These are phyloP conservation scores for Margaritifera margaritifera DNA, from an alignment of 2,888 invertebrate species.

Conservation along the genomic window DNA sequence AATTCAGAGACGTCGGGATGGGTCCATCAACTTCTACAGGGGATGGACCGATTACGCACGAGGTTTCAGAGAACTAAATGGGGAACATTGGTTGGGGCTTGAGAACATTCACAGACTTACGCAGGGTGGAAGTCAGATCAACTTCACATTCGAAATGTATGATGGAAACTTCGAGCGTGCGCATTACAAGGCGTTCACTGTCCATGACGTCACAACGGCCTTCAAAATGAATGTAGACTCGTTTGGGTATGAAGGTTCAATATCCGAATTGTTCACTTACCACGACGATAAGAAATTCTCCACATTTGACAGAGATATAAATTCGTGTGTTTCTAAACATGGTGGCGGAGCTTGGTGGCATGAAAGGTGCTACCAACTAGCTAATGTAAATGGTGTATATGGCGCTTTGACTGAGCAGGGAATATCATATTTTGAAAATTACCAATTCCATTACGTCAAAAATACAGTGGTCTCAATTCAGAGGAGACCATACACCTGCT, in stretches of 20 bases:
- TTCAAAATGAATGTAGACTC: conserved; percentile 31
- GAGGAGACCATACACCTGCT: too few species aligned
- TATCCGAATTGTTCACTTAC: conserved; percentile 16
- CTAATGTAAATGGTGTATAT: conserved; percentile 22
- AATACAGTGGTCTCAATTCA: too few species aligned
- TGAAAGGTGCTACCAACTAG: conserved; percentile 18
- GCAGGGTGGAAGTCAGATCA: conserved; percentile 20
- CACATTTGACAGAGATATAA: conserved; percentile 25
- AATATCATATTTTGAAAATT: too few species aligned
- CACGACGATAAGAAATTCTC: conserved; percentile 29
- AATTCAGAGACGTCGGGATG: conserved; percentile 86
- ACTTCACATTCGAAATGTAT: conserved; percentile 23
- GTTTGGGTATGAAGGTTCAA: conserved; percentile 73
- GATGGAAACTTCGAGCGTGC: conserved; percentile 20
- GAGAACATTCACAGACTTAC: conserved; percentile 31
- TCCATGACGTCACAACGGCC: conserved; percentile 21
- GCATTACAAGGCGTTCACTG: conserved; percentile 23
- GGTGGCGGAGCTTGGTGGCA: conserved; percentile 29
- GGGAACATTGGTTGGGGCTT: conserved; percentile 30
- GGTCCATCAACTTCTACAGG: conserved; percentile 86
- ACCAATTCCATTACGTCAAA: too few species aligned
- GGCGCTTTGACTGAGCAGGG: not conserved
- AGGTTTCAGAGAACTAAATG: conserved; percentile 82
- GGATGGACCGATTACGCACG: conserved; percentile 86
- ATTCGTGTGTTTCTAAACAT: conserved; percentile 1